Percentiles rank a stretch among this genome's conserved stretches.
Evolutionary conservation across 1,140 invertebrate genomes (phyloP).

Genomic region (Caerostris extrusa): DNA sequence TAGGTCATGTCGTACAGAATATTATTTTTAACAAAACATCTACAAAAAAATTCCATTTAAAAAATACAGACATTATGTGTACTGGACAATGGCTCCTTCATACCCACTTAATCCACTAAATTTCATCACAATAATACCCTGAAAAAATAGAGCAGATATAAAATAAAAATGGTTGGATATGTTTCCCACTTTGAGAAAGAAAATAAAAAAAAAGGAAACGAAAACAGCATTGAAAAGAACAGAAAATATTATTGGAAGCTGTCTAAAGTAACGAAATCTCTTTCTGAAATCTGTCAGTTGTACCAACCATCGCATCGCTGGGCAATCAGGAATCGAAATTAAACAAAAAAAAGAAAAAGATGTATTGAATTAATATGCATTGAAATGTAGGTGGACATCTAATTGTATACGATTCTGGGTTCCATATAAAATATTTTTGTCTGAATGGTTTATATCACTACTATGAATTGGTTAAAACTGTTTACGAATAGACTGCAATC

Average conservation of each 20-base stretch:
- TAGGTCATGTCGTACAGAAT: too few relatives aligned
- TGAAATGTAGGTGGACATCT: too few relatives aligned
- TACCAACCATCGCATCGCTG: not conserved
- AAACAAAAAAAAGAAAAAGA: too few relatives aligned
- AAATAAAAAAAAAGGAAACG: not conserved
- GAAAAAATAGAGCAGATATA: slow-evolving; percentile 14
- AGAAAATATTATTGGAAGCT: slow-evolving; percentile 9
- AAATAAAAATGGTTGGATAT: slow-evolving; percentile 9
- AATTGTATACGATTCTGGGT: too few relatives aligned
- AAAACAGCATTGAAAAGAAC: too few relatives aligned
- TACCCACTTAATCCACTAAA: slow-evolving; percentile 42
- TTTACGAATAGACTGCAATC: too few relatives aligned
- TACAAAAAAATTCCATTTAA: not conserved
- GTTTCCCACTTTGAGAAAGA: not conserved
- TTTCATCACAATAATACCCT: slow-evolving; percentile 27
- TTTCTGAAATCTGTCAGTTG: slow-evolving; percentile 43
- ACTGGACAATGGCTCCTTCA: not conserved
- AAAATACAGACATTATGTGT: not conserved
- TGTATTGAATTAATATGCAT: too few relatives aligned
- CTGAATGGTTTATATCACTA: too few relatives aligned
- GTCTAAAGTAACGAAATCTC: slow-evolving; percentile 25
- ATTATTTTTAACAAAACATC: too few relatives aligned
- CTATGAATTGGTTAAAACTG: too few relatives aligned
- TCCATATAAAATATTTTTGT: too few relatives aligned
- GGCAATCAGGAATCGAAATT: not conserved